Evolutionary conservation across 2,797 vertebrate species (phyloP), one percentile per base, ranked within the genome.

Genomic region (Garrulus glandarius): DNA sequence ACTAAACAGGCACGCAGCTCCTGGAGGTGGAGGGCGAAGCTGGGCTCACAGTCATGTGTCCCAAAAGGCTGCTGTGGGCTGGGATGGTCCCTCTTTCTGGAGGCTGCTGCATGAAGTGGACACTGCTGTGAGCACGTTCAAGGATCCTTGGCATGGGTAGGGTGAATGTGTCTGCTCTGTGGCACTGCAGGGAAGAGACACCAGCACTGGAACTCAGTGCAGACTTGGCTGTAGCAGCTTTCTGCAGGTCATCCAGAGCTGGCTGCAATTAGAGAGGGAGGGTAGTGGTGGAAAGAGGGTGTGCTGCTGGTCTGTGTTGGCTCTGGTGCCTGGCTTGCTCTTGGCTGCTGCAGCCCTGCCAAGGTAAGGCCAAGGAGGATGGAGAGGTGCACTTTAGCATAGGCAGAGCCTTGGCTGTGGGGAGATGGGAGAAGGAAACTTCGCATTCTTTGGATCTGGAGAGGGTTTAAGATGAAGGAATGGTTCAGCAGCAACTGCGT

Each of bases 311-410:
- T 43, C n/a, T 56, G 20, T 52, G 32, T 1, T 61, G 61, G 39
- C 49, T 84, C 50, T 59, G 36, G 55, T 90, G 67, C 61, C 19
- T 3, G 3, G 57, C 24, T 87, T 4, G 13, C 7, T 23, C 20
- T 37, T 60, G 64, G 55, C 16, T 77, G 23, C 47, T 32, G 39
- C 23, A 55, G 60, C 49, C 13, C 36, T 74, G 63, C 34, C 19
- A 17, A 47, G 34, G 7, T 27, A 67, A 52, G 37, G 19, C n/a
- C 36, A 34, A 26, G 22, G 21, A 10, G 13, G 43, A 50, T 15
- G 39, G 69, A 44, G 79, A 63, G 39, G 46, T 16, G 10, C 36
- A 34, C 0, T 0, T 0, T 3, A 43, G 20, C 13, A 13, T 4
- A 30, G 57, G 53, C 53, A 86, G 49, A 86, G 20, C 24, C 26